These are phyloP conservation scores for Amitus sp. DNA, from an alignment of 2,888 invertebrate genomes.

Conservation along the genomic window DNA sequence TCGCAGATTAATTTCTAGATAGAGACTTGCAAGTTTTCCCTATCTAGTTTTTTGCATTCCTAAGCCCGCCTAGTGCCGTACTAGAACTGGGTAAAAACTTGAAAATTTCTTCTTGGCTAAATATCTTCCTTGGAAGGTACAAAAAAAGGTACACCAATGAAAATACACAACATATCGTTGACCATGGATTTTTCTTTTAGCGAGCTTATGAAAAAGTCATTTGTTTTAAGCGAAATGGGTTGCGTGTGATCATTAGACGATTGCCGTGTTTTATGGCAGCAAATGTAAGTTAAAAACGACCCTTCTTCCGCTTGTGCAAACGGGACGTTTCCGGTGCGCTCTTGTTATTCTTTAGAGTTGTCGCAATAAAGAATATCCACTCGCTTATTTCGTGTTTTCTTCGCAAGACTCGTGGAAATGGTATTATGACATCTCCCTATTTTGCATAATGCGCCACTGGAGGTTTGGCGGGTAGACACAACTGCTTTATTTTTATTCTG, in stretches of 20 bases:
- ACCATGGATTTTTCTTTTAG: no score
- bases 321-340: constrained; percentile 31
- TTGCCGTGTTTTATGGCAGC: background rate
- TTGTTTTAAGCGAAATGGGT: background rate
- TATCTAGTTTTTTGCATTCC: no score
- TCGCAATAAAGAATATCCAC: constrained; percentile 27
- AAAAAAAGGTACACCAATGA: no score
- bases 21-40: no score
- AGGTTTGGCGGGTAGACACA: constrained; percentile 24
- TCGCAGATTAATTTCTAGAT: no score
- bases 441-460: constrained; percentile 35
- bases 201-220: background rate
- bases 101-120: no score
- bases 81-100: no score
- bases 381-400: constrained; percentile 32
- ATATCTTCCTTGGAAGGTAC: no score
- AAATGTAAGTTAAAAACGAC: constrained; percentile 28
- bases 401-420: constrained; percentile 32
- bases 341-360: constrained; percentile 23
- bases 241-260: background rate
- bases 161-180: no score
- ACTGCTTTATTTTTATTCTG: no score
- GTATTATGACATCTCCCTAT: constrained; percentile 35
- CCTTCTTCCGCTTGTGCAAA: constrained; percentile 28
- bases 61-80: no score